Evolutionary conservation across 2,888 invertebrate species (phyloP), one percentile per base, ranked within the genome.

Genomic region (Tuta absoluta): DNA sequence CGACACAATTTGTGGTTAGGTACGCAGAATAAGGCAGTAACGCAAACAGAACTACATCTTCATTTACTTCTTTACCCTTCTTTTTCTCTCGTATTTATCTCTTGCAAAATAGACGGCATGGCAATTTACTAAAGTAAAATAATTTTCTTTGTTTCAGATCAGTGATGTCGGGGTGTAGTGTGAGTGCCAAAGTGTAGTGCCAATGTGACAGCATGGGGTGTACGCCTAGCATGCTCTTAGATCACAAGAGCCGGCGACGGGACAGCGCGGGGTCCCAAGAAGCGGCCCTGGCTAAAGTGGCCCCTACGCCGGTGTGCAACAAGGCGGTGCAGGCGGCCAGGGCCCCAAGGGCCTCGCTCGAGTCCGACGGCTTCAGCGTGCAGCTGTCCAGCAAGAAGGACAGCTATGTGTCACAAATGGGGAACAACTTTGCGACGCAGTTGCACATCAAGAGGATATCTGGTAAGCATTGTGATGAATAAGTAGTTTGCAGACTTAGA

Each of bases 171-270:
- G 78, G 80, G 82, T 80, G 66, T 60, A 81, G 87, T 87, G 86
- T 71, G 49, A 79, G 87, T 89, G 88, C 79, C 81, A 85, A 84
- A 87, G 88, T 89, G 88, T 87, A 89, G 88, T 86, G 82, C 80
- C 80, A 83, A 80, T 78, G 78, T 77, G 74, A 68, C 71, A 81
- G 68, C 72, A 94, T 94, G 94, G 94, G 94, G 81, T 94, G 94
- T 78, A 93, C 93, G 69, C 94, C 94, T 74, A 94, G 94, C 79
- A 93, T 93, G 86, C 85, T 94, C 72, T 85, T 93, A 75, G 93
- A 93, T 80, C 93, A 93, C 82, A 93, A 93, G 83, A 90, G 85
- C 71, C 93, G 93, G 65, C 86, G 91, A 51, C 91, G 93, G 68
- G 93, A 92, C 84, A 93, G 93, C 84, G 76, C 84, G 3, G 89